phyloP scores from a whole-genome alignment of 2,797 vertebrate genomes.

The Meda fulgida region DNA sequence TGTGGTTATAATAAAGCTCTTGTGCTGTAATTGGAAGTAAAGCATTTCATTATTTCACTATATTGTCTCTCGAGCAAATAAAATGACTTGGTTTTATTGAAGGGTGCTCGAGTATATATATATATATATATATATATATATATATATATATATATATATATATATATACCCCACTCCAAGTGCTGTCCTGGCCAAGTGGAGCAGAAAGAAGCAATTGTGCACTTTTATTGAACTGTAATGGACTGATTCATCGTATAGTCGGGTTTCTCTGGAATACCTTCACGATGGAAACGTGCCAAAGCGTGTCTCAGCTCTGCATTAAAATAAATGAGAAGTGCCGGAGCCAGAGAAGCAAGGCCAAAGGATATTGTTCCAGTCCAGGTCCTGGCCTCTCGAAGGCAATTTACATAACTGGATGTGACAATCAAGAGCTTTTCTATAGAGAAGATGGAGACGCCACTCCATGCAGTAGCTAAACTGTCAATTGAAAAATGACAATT shows the following conservation, averaged over 20 bases:
- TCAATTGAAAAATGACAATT: constrained; percentile 57
- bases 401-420: constrained; percentile 79
- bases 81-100: constrained; percentile 68
- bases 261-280: constrained; percentile 69
- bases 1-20: constrained; percentile 60
- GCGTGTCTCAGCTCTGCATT: constrained; percentile 70
- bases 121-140: too few species aligned
- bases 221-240: constrained; percentile 75
- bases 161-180: constrained; percentile 37
- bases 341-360: constrained; percentile 72
- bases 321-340: constrained; percentile 81
- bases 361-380: constrained; percentile 80
- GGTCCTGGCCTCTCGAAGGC: constrained; percentile 74
- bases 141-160: too few species aligned
- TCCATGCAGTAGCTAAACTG: constrained; percentile 58
- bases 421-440: constrained; percentile 75
- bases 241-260: constrained; percentile 77
- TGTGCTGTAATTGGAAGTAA: constrained; percentile 68
- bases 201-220: constrained; percentile 64
- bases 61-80: constrained; percentile 61
- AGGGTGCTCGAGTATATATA: background rate
- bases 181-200: constrained; percentile 43
- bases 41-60: constrained; percentile 67
- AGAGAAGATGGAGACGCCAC: constrained; percentile 67
- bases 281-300: constrained; percentile 68